These are phyloP conservation scores for Phaonia tiefii DNA, from an alignment of 2,888 invertebrate species.

Conservation along the genomic window DNA sequence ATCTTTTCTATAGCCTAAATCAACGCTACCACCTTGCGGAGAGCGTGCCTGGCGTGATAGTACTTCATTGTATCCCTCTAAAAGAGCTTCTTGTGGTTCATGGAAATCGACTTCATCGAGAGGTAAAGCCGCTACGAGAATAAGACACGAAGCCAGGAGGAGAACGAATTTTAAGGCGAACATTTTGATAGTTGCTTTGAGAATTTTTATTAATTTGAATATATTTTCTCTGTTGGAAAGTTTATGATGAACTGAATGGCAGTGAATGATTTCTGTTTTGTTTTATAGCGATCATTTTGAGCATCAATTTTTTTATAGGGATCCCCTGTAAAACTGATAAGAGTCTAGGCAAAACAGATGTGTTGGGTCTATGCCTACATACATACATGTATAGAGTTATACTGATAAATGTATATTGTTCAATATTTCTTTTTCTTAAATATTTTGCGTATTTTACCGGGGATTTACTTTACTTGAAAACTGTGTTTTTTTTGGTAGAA, in stretches of 20 bases:
- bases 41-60: conserved; percentile 65
- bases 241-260: not conserved
- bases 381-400: no score
- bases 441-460: no score
- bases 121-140: not conserved
- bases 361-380: no score
- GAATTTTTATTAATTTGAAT: not conserved
- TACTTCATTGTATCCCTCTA: not conserved
- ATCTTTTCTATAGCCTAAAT: conserved; percentile 66
- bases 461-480: no score
- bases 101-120: not conserved
- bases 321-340: no score
- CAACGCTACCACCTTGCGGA: conserved; percentile 68
- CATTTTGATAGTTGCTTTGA: not conserved
- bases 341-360: no score
- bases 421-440: no score
- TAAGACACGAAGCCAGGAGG: not conserved
- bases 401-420: no score
- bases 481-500: no score
- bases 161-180: not conserved
- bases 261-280: no score
- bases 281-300: no score
- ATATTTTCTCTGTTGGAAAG: not conserved
- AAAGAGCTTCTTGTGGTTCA: not conserved
- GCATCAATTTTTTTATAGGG: no score